A percentile compares a stretch with the other conserved stretches of the same genome.
These are phyloP conservation scores for Gryon sp. DNA, from an alignment of 1,140 invertebrate species.

Conservation along the genomic window DNA sequence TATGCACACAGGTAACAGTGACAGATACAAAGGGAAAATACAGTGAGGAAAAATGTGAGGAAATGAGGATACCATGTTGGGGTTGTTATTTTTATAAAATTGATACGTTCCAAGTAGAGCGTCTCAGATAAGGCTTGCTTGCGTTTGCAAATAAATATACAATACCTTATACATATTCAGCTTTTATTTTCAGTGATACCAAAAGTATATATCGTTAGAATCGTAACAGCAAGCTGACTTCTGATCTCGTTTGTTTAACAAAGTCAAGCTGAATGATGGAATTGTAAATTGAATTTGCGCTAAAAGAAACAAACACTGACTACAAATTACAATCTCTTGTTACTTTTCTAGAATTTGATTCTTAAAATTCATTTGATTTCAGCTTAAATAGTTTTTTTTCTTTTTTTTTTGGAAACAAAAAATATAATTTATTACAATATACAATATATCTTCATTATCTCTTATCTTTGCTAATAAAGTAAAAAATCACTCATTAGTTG, in stretches of 20 bases:
- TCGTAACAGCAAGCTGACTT: slow-evolving; percentile 4
- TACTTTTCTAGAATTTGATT: no score
- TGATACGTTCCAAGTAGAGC: slow-evolving; percentile 64
- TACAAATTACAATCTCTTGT: no score
- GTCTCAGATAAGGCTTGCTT: slow-evolving; percentile 51
- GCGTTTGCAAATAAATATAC: slow-evolving; percentile 62
- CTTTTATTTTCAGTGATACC: slow-evolving; percentile 35
- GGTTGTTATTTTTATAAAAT: slow-evolving; percentile 75
- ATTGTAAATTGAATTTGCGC: no score
- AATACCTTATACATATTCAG: slow-evolving; percentile 49
- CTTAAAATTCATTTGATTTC: no score
- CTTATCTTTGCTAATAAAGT: no score
- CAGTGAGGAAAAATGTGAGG: slow-evolving; percentile 47
- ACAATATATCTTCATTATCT: no score
- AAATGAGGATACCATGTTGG: slow-evolving; percentile 56
- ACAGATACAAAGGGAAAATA: slow-evolving; percentile 62
- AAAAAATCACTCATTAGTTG: no score
- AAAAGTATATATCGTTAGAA: slow-evolving; percentile 23
- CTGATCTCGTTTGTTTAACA: not conserved
- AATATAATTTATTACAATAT: no score
- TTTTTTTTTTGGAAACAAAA: no score
- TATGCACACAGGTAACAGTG: slow-evolving; percentile 61
- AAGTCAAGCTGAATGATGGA: no score
- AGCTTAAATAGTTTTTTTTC: no score
- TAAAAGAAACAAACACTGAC: no score